Conservation (phyloP, 2,888 invertebrate species). For the Eupithecia subfuscata region DNA sequence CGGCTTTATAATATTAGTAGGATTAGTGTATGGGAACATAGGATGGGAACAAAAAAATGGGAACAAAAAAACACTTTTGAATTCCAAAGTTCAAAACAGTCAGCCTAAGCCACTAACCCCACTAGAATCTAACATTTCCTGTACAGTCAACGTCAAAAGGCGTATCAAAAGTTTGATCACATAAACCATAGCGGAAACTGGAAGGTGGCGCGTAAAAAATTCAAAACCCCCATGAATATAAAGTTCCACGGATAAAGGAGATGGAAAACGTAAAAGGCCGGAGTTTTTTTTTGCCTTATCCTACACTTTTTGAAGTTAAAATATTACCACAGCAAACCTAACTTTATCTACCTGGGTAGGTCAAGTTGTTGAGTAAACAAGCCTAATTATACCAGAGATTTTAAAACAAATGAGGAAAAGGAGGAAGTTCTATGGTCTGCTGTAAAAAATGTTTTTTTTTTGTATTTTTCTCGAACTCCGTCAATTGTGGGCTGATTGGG, state of each 20-base stretch:
- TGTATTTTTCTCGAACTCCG: too few species aligned
- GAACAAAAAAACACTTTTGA: not conserved
- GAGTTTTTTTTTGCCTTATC: conserved; percentile 1
- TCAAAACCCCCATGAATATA: conserved; percentile 73
- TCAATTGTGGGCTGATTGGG: too few species aligned
- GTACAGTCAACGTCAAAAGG: conserved; percentile 40
- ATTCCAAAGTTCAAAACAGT: not conserved
- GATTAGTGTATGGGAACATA: too few species aligned
- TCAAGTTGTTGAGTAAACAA: not conserved
- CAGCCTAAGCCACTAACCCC: not conserved
- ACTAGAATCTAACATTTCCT: not conserved
- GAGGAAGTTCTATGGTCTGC: too few species aligned
- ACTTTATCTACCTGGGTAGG: not conserved
- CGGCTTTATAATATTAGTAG: not conserved
- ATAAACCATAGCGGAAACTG: conserved; percentile 49
- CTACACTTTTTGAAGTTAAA: not conserved
- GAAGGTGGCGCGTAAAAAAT: conserved; percentile 67
- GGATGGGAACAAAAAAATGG: too few species aligned
- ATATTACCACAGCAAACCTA: not conserved
- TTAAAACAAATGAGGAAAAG: too few species aligned
- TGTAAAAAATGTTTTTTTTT: too few species aligned
- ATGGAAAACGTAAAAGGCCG: conserved; percentile 49
- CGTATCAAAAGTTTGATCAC: conserved; percentile 48
- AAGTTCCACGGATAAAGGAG: conserved; percentile 51
- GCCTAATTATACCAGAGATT: not conserved